These are phyloP conservation scores for Prunella himalayana DNA, from an alignment of 2,113 vertebrate genomes.

Conservation along the genomic window DNA sequence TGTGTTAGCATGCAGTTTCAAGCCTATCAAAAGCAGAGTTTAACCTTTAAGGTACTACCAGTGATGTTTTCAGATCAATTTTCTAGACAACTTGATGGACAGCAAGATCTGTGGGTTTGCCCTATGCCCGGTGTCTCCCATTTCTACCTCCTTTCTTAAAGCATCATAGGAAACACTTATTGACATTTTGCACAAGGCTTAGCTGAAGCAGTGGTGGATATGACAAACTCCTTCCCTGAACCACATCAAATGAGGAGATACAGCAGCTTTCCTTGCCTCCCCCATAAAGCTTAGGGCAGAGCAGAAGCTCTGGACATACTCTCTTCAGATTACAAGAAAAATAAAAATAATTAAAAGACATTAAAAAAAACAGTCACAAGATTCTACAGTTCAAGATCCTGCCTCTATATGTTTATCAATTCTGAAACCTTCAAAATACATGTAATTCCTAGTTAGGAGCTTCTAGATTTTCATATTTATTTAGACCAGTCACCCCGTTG, in stretches of 20 bases:
- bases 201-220: not conserved
- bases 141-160: not conserved
- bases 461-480: not conserved
- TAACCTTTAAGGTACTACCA: not conserved
- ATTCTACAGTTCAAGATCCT: not conserved
- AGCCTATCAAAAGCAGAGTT: not conserved
- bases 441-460: not conserved
- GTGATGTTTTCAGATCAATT: not conserved
- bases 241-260: not conserved
- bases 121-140: not conserved
- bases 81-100: not conserved
- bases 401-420: not conserved
- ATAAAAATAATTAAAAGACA: not conserved
- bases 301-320: not conserved
- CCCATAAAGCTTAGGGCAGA: not conserved
- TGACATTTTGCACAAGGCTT: not conserved
- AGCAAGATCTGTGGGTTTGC: not conserved
- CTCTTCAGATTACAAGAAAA: not conserved
- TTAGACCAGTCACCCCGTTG: not conserved
- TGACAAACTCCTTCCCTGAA: not conserved
- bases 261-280: not conserved
- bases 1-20: not conserved
- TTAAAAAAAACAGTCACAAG: not conserved
- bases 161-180: not conserved
- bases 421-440: not conserved